Percentiles rank a stretch among this genome's conserved stretches.
phyloP scores from a whole-genome alignment of 2,113 vertebrate species.

The Corythornis cristatus region DNA sequence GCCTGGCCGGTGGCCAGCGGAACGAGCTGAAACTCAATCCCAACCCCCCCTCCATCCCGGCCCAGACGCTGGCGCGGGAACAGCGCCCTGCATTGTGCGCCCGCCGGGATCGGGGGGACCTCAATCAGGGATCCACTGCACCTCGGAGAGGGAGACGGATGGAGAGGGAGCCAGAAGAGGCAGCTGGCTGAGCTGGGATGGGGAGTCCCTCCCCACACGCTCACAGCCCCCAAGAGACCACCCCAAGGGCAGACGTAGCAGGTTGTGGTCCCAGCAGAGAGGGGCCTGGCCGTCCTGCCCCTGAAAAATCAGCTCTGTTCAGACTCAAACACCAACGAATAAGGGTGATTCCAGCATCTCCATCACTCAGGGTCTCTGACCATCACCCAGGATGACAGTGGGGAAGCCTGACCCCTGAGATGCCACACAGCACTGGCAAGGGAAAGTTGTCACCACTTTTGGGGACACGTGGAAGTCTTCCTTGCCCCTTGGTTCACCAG shows the following conservation, averaged over 20 bases:
- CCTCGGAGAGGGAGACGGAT: constrained; percentile 70
- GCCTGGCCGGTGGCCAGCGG: constrained; percentile 68
- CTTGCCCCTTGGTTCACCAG: neutral
- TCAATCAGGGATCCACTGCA: constrained; percentile 74
- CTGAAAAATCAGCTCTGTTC: neutral
- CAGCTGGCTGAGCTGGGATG: constrained; percentile 18
- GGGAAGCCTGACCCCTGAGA: neutral
- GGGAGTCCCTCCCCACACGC: fast-evolving
- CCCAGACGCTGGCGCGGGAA: constrained; percentile 49
- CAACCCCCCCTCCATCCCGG: neutral
- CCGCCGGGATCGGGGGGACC: neutral
- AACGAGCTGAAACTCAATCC: constrained; percentile 74
- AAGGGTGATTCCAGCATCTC: neutral
- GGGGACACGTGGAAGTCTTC: neutral
- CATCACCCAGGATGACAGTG: too few relatives aligned
- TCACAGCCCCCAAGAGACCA: neutral
- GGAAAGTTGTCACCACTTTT: neutral
- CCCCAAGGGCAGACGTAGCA: fast-evolving
- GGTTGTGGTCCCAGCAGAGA: neutral
- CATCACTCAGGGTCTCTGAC: neutral
- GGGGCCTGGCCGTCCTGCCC: neutral
- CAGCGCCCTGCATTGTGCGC: constrained; percentile 72
- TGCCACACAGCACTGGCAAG: neutral
- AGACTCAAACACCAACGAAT: neutral
- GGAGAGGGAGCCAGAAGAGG: constrained; percentile 47